These are phyloP conservation scores for Hippoglossus hippoglossus DNA, from an alignment of 2,797 vertebrate genomes.

Conservation along the genomic window DNA sequence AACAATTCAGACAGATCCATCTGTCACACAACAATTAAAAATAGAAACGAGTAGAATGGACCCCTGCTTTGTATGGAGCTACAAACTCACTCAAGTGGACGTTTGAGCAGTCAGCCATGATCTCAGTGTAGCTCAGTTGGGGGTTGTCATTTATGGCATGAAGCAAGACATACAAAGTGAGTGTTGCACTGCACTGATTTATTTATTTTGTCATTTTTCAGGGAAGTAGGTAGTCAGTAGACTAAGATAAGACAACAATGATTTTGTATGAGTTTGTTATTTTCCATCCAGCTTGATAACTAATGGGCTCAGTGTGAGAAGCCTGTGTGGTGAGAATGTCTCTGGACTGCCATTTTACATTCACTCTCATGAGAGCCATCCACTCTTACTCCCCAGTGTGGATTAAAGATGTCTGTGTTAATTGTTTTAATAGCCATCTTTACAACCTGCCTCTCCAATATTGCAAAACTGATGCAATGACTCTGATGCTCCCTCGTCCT, in stretches of 20 bases:
- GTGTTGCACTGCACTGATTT: background rate
- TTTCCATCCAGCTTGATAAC: conserved; percentile 48
- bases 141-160: no score
- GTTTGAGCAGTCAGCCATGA: background rate
- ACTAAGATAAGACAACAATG: conserved; percentile 4
- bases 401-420: conserved; percentile 66
- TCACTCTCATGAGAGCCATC: conserved; percentile 48
- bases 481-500: conserved; percentile 51
- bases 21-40: no score
- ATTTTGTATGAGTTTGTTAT: conserved; percentile 22
- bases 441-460: conserved; percentile 45
- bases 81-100: conserved; percentile 1
- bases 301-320: conserved; percentile 31
- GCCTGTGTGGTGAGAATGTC: conserved; percentile 47
- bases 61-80: background rate
- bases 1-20: no score
- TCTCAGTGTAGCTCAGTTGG: background rate
- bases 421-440: conserved; percentile 71
- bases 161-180: background rate
- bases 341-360: conserved; percentile 55
- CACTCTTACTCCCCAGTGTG: conserved; percentile 38
- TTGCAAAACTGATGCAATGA: conserved; percentile 42
- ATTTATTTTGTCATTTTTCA: conserved; percentile 5
- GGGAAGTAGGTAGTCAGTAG: background rate
- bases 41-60: no score